phyloP scores from a whole-genome alignment of 1,140 invertebrate species.

The Apis florea region DNA sequence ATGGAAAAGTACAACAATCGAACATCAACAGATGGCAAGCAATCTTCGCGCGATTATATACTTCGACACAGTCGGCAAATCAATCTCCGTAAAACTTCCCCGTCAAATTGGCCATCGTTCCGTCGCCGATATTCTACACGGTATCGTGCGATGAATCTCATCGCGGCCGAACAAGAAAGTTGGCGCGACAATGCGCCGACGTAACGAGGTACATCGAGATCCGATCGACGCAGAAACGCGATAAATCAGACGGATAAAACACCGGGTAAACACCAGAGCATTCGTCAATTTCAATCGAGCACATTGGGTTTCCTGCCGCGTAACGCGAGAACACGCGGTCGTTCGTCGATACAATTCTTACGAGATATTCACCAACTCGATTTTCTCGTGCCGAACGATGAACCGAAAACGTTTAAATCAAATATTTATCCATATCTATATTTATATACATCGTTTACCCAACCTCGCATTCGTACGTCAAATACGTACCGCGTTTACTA shows the following conservation, averaged over 20 bases:
- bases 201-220: background rate
- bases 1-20: conserved; percentile 1
- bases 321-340: background rate
- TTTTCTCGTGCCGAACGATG: too few species aligned
- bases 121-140: background rate
- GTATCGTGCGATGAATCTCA: background rate
- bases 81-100: conserved; percentile 13
- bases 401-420: too few species aligned
- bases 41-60: conserved; percentile 4
- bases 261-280: conserved; percentile 19
- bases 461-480: too few species aligned
- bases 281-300: conserved; percentile 1
- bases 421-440: too few species aligned
- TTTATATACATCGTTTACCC: too few species aligned
- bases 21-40: background rate
- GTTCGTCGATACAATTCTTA: background rate
- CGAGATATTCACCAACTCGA: too few species aligned
- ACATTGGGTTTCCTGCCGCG: background rate
- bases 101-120: background rate
- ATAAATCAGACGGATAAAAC: conserved; percentile 42
- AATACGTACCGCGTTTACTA: too few species aligned
- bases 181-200: conserved; percentile 16
- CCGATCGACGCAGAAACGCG: background rate
- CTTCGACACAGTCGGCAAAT: background rate
- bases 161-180: background rate